Evolutionary conservation across 2,888 invertebrate genomes (phyloP).

Genomic region (Flabesymbios commensalis): DNA sequence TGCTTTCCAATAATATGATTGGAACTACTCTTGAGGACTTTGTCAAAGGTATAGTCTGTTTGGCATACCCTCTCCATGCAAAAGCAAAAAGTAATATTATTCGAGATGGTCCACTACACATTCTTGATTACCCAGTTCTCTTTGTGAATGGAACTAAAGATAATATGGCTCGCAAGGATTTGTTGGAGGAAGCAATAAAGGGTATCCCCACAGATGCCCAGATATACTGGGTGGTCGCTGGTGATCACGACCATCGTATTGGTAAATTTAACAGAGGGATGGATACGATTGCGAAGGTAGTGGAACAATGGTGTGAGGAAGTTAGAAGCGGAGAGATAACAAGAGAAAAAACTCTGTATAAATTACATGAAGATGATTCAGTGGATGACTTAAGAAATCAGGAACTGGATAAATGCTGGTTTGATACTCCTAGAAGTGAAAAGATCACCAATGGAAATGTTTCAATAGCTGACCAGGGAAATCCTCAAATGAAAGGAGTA

Average conservation of each 20-base stretch:
- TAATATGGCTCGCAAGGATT: slow-evolving; percentile 27
- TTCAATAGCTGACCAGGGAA: too few species aligned
- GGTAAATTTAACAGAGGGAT: too few species aligned
- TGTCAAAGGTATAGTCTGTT: slow-evolving; percentile 31
- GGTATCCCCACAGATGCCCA: background rate
- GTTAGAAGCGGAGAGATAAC: too few species aligned
- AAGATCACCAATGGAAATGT: too few species aligned
- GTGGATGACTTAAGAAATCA: too few species aligned
- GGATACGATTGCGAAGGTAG: too few species aligned
- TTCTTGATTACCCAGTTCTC: slow-evolving; percentile 21
- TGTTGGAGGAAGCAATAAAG: slow-evolving; percentile 18
- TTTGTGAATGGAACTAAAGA: slow-evolving; percentile 35
- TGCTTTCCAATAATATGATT: slow-evolving; percentile 12
- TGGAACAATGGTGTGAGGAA: too few species aligned
- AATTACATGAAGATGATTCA: too few species aligned
- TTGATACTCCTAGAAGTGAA: too few species aligned
- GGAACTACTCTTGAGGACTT: slow-evolving; percentile 12
- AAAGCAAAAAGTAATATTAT: slow-evolving; percentile 19
- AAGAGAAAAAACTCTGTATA: too few species aligned
- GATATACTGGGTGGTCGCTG: slow-evolving; percentile 28
- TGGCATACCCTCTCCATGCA: slow-evolving; percentile 38
- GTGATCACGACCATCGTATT: slow-evolving; percentile 20
- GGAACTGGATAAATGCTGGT: too few species aligned
- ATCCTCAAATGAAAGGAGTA: too few species aligned
- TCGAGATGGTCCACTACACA: slow-evolving; percentile 27